Base-by-base conservation (phyloP, 1,140 invertebrate genomes). In the Gryon sp. region DNA sequence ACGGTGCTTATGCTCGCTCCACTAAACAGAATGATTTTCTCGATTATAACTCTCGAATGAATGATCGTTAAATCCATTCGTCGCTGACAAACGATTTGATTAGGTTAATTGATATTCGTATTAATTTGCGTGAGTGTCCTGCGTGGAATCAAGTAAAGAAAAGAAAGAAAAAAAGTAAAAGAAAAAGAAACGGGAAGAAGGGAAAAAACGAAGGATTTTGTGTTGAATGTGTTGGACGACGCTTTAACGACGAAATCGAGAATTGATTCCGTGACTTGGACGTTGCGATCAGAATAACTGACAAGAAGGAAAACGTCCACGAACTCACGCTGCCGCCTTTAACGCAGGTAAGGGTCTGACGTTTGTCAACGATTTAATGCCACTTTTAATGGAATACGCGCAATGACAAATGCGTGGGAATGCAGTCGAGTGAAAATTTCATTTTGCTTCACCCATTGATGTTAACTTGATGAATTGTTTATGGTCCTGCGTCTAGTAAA, bases 291-390 rank as follows among this genome's bases (percentile, higher is more conserved):
- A 77, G 36, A 69, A 78, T 68, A 76, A 84, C 82, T 80, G 66
- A 82, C 77, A 65, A 43, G 55, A 69, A 77, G 80, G 79, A 80
- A 60, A 80, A 38, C 52, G 78, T 52, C 20, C 24, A 66, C 69
- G 45, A 63, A 78, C 59, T 79, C 80, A 81, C 83, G 79, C 84
- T 86, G 85, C 83, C 84, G 78, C 81, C 83, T 81, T 76, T 79
- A 80, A 76, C 66, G 52, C 80, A 86, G 86, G 86, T 88, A 79
- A 87, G 80, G 45, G n/a, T 40, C 28, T 24, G 12, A 50, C 50
- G 53, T 69, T 69, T 57, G 63, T 68, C 41, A 22, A 57, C 41
- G 15, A 40, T 63, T 60, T 60, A 60, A 45, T 46, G 40, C n/a
- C 41, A 3, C 1, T 46, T 48, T 38, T 11, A 48, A 62, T 62